Percentiles rank a stretch among this genome's conserved stretches.
phyloP scores from a whole-genome alignment of 2,888 invertebrate species.

The Cephus spinipes region DNA sequence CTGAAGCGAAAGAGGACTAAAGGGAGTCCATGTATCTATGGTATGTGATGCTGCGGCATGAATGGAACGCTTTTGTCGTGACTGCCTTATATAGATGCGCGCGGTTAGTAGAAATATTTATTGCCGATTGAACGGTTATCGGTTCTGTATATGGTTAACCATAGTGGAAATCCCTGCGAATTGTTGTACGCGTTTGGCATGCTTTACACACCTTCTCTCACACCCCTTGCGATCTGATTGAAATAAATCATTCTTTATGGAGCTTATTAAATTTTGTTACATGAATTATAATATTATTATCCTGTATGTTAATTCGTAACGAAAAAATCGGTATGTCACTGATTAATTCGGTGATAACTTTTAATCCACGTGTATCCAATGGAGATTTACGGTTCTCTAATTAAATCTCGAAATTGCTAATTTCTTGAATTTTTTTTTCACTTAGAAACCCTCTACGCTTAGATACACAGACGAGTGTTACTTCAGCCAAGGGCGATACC shows the following conservation, averaged over 20 bases:
- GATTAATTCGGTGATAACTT: not conserved
- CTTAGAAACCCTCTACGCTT: not conserved
- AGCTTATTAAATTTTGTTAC: not conserved
- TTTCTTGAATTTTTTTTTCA: not conserved
- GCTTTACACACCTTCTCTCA: not conserved
- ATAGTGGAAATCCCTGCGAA: not conserved
- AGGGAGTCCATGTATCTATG: slow-evolving; percentile 21
- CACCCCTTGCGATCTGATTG: not conserved
- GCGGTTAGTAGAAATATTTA: slow-evolving; percentile 59
- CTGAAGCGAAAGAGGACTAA: not conserved
- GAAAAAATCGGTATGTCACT: not conserved
- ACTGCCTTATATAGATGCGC: slow-evolving; percentile 41
- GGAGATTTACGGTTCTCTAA: not conserved
- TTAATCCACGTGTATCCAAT: not conserved
- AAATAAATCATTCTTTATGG: not conserved
- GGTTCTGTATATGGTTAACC: slow-evolving; percentile 27
- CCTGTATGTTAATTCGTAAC: not conserved
- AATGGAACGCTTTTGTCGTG: slow-evolving; percentile 58
- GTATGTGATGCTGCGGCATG: slow-evolving; percentile 45
- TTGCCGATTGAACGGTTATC: slow-evolving; percentile 55
- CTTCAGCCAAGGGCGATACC: not conserved
- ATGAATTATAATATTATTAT: not conserved
- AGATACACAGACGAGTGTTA: not conserved
- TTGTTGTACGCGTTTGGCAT: not conserved
- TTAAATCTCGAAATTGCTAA: not conserved